Evolutionary conservation across 2,888 invertebrate species (phyloP), one percentile per base, ranked within the genome.

Genomic region (Eulithis testata): DNA sequence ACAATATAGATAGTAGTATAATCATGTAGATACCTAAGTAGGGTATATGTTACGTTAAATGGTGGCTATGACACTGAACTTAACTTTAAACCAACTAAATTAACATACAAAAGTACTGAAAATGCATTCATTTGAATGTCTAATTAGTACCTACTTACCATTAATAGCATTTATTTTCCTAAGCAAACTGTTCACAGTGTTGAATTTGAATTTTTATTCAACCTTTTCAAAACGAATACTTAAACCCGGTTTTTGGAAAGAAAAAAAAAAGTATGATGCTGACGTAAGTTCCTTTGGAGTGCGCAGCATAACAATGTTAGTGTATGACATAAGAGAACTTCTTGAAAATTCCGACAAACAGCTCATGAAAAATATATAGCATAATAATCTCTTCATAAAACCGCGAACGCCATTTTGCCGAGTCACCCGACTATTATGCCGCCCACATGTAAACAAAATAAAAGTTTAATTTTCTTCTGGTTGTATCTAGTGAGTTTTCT

Each of bases 21-120:
- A 49, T 21, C 0, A 21, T 45, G 51, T 51, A 43, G 12, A n/a
- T 37, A 21, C 47, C 53, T 61, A 44, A 31, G 31, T 37, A 57
- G 47, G 43, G 59, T 47, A 57, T 52, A 56, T 79, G 73, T 84
- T 81, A 84, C 78, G 80, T 86, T 81, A 85, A 87, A 80, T 79
- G 77, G 72, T 76, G 78, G 76, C 78, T 80, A 75, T 83, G 89
- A 88, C 91, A 89, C 85, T 92, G 93, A 91, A 92, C 92, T 93
- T 92, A 84, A 93, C 92, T 92, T 90, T 85, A 85, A 70, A 85
- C 80, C 77, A 76, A 80, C 66, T 72, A 70, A 82, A 91, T 92
- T 91, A 81, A 85, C 93, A 93, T 91, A 92, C 91, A 92, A 91
- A 91, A 87, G 86, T 87, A 87, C 90, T 88, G 87, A 89, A 90